phyloP scores from a whole-genome alignment of 2,888 invertebrate genomes.

The Cyclophora albipunctata region DNA sequence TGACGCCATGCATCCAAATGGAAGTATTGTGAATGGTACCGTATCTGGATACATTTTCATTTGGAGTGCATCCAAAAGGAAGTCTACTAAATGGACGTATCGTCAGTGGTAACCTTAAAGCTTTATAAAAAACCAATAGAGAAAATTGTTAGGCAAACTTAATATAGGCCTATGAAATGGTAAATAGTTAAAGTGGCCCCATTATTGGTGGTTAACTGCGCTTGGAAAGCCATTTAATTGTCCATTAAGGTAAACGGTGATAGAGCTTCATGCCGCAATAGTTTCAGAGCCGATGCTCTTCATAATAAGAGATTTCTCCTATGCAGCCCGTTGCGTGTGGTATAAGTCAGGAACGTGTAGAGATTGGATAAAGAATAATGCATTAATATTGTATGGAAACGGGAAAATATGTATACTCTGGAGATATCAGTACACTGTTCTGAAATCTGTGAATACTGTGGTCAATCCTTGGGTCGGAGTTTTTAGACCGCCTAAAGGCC shows the following conservation, averaged over 20 bases:
- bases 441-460: not conserved
- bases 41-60: no score
- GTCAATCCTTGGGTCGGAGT: no score
- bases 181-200: slow-evolving; percentile 1
- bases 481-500: no score
- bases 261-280: slow-evolving; percentile 10
- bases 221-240: slow-evolving; percentile 13
- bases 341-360: not conserved
- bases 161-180: slow-evolving; percentile 18
- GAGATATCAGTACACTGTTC: not conserved
- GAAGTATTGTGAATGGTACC: no score
- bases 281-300: slow-evolving; percentile 11
- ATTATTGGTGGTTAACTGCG: not conserved
- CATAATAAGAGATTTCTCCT: slow-evolving; percentile 16
- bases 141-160: slow-evolving; percentile 7
- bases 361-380: no score
- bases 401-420: not conserved
- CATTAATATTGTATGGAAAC: not conserved
- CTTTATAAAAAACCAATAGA: no score
- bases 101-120: no score
- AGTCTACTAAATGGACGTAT: no score
- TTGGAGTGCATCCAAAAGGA: no score
- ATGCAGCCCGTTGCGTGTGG: slow-evolving; percentile 5
- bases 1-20: no score
- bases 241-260: slow-evolving; percentile 6